Evolutionary conservation across 2,797 vertebrate genomes (phyloP).

Genomic region (Corythornis leucogaster): DNA sequence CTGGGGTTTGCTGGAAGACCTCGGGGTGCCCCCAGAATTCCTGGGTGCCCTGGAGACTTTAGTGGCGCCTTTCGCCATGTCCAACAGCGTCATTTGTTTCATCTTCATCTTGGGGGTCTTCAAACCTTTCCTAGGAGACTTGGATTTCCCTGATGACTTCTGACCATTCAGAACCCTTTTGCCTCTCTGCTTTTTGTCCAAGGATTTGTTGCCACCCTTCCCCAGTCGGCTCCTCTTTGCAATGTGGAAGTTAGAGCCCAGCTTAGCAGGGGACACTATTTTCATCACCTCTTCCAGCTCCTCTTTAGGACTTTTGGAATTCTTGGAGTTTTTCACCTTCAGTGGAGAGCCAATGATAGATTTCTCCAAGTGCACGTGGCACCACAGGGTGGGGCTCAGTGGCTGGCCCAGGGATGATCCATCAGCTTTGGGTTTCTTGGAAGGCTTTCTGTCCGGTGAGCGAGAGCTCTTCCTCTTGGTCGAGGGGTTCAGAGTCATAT

Average conservation of each 20-base stretch:
- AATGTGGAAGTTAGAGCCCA: slow-evolving; percentile 79
- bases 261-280: slow-evolving; percentile 78
- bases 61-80: slow-evolving; percentile 89
- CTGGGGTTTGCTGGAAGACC: slow-evolving; percentile 84
- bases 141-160: slow-evolving; percentile 80
- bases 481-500: slow-evolving; percentile 93
- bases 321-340: slow-evolving; percentile 92
- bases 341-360: slow-evolving; percentile 88
- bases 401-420: slow-evolving; percentile 81
- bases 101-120: slow-evolving; percentile 91
- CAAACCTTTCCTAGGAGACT: slow-evolving; percentile 86
- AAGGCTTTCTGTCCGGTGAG: slow-evolving; percentile 88
- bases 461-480: slow-evolving; percentile 88
- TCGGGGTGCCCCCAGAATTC: slow-evolving; percentile 79
- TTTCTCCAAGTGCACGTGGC: slow-evolving; percentile 92
- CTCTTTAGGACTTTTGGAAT: slow-evolving; percentile 76
- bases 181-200: slow-evolving; percentile 82
- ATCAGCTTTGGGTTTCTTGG: slow-evolving; percentile 89
- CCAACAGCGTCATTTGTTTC: slow-evolving; percentile 96
- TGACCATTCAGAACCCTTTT: slow-evolving; percentile 87
- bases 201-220: slow-evolving; percentile 78
- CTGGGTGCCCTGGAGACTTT: slow-evolving; percentile 83
- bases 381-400: slow-evolving; percentile 91
- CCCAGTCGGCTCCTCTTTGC: slow-evolving; percentile 76
- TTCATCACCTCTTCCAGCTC: slow-evolving; percentile 83